Percentiles rank a stretch among this genome's conserved stretches.
Evolutionary conservation across 2,888 invertebrate species (phyloP).

Genomic region (Drosophila infuscata): DNA sequence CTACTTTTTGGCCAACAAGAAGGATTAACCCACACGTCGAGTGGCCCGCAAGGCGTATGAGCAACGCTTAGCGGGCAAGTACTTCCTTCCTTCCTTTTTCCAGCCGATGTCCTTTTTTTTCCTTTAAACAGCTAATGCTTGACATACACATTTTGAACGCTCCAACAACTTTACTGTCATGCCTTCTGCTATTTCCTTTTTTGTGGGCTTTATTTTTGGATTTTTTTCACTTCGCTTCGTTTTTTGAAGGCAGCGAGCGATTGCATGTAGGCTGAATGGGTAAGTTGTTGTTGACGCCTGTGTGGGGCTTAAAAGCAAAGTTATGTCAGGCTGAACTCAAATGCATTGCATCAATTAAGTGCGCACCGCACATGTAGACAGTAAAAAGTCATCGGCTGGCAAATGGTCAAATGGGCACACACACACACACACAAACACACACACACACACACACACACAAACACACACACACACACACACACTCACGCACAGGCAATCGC

Average conservation of each 20-base stretch:
- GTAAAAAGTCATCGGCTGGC: conserved; percentile 73
- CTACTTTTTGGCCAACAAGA: conserved; percentile 8
- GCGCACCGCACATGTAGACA: conserved; percentile 61
- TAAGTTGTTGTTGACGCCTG: conserved; percentile 16
- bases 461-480: conserved; percentile 8
- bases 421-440: conserved; percentile 6
- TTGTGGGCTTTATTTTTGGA: background rate
- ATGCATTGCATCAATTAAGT: conserved; percentile 74
- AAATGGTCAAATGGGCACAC: conserved; percentile 58
- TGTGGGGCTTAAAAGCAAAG: conserved; percentile 70
- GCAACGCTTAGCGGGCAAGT: conserved; percentile 10
- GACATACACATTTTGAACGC: conserved; percentile 44
- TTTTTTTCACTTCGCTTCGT: background rate
- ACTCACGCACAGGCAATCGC: background rate
- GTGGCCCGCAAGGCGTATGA: conserved; percentile 9
- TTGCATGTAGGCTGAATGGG: conserved; percentile 4
- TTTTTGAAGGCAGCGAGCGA: conserved; percentile 7
- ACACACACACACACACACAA: conserved; percentile 5
- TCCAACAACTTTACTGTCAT: conserved; percentile 42
- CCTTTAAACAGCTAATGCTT: conserved; percentile 44
- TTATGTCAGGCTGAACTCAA: conserved; percentile 68
- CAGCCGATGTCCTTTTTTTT: conserved; percentile 27
- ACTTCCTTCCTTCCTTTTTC: background rate
- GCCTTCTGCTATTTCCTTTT: conserved; percentile 25
- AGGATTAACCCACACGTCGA: conserved; percentile 8